Conservation (phyloP, 1,140 invertebrate species). For the Anastatus disparis region DNA sequence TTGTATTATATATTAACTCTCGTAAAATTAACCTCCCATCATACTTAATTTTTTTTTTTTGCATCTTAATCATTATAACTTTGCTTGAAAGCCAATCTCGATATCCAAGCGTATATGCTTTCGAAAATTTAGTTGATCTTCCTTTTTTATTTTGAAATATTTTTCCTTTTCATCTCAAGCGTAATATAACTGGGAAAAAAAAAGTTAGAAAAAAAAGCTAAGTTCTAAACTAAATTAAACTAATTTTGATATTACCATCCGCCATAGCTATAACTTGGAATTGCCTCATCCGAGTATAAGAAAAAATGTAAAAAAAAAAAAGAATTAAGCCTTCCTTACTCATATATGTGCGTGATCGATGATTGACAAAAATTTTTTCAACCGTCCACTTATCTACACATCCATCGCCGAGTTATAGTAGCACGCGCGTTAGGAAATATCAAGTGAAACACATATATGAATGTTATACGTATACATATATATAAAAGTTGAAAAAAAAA, state of each 20-base stretch:
- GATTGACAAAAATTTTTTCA: constrained; percentile 38
- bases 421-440: constrained; percentile 2
- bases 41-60: too few species aligned
- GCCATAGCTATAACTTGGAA: not conserved
- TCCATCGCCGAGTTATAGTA: not conserved
- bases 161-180: too few species aligned
- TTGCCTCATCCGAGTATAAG: not conserved
- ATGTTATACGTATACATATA: too few species aligned
- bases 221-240: constrained; percentile 10
- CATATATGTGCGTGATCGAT: constrained; percentile 13
- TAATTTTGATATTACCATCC: constrained; percentile 4
- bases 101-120: too few species aligned
- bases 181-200: too few species aligned
- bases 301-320: too few species aligned
- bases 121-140: too few species aligned
- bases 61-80: too few species aligned
- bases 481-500: too few species aligned
- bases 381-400: constrained; percentile 30
- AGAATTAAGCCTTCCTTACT: not conserved
- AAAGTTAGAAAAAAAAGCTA: too few species aligned
- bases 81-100: too few species aligned
- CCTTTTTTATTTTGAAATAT: too few species aligned
- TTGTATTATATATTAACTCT: not conserved
- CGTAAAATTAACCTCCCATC: not conserved
- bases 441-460: constrained; percentile 3